These are phyloP conservation scores for Stictonetta naevosa DNA, from an alignment of 2,113 vertebrate species.

Conservation along the genomic window DNA sequence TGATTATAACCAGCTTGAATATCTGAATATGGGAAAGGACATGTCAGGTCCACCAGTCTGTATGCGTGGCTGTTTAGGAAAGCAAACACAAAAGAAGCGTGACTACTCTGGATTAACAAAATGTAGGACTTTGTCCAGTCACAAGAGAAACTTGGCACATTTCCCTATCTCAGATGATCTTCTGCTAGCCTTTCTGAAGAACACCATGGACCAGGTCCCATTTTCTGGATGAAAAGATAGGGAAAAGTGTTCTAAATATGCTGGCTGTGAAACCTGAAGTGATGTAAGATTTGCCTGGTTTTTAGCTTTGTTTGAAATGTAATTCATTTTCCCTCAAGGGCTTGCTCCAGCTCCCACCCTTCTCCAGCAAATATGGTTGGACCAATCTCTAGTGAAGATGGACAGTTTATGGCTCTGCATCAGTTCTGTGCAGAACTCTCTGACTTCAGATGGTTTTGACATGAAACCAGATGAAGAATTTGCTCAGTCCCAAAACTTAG, in stretches of 20 bases:
- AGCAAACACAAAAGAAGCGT: neutral
- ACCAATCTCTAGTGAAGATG: neutral
- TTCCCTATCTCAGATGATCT: neutral
- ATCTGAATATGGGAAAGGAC: neutral
- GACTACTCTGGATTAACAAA: neutral
- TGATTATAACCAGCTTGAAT: neutral
- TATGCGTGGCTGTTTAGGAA: neutral
- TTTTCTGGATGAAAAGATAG: neutral
- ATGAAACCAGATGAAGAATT: conserved; percentile 62
- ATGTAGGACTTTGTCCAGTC: neutral
- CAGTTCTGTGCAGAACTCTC: neutral
- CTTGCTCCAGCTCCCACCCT: conserved; percentile 4
- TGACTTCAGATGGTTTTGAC: conserved; percentile 60
- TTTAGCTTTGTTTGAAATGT: neutral
- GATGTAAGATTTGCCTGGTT: neutral
- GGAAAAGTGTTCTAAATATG: neutral
- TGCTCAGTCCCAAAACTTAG: neutral
- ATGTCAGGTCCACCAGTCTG: neutral
- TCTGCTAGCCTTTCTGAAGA: neutral
- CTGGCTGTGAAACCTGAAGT: conserved; percentile 23
- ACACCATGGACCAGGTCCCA: neutral
- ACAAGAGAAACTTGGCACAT: neutral
- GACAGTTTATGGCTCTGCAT: conserved; percentile 16
- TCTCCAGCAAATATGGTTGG: neutral
- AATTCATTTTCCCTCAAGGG: neutral